These are phyloP conservation scores for Taeniopygia guttata DNA, from an alignment of 2,797 vertebrate genomes.

Conservation along the genomic window DNA sequence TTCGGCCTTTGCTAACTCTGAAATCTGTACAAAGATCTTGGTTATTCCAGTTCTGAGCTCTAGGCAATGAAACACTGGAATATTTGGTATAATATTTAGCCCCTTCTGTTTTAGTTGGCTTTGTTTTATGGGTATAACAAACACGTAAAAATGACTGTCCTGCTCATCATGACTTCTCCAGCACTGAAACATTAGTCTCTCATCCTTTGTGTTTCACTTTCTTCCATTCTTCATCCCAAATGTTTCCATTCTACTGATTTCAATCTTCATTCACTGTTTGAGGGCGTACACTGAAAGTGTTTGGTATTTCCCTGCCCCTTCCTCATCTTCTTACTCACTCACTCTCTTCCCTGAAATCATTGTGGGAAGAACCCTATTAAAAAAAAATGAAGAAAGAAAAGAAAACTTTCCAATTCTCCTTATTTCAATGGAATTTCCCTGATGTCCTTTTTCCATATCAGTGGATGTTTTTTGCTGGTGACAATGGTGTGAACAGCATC, in stretches of 20 bases:
- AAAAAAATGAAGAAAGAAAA: neutral
- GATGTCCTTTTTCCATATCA: conserved; percentile 11
- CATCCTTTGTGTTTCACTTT: conserved; percentile 15
- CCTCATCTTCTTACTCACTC: neutral
- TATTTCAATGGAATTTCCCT: conserved; percentile 45
- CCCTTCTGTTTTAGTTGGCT: neutral
- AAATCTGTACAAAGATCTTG: neutral
- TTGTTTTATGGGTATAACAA: neutral
- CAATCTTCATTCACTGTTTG: neutral
- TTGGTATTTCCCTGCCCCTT: conserved; percentile 36
- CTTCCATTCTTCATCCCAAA: conserved; percentile 19
- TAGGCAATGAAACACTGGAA: neutral
- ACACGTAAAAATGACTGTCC: neutral
- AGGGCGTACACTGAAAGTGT: neutral
- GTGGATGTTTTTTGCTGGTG: neutral
- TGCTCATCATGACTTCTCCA: conserved; percentile 19
- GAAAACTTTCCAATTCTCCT: conserved; percentile 35
- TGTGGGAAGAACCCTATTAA: neutral
- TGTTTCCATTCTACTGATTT: neutral
- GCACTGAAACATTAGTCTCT: neutral
- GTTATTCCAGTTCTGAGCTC: neutral
- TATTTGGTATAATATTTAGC: neutral
- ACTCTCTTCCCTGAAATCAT: conserved; percentile 29
- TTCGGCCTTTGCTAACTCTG: neutral
- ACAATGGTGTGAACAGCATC: neutral